A percentile compares a stretch with the other conserved stretches of the same genome.
Conservation (phyloP, 2,113 vertebrate species). For the Ivindomyrus marchei region DNA sequence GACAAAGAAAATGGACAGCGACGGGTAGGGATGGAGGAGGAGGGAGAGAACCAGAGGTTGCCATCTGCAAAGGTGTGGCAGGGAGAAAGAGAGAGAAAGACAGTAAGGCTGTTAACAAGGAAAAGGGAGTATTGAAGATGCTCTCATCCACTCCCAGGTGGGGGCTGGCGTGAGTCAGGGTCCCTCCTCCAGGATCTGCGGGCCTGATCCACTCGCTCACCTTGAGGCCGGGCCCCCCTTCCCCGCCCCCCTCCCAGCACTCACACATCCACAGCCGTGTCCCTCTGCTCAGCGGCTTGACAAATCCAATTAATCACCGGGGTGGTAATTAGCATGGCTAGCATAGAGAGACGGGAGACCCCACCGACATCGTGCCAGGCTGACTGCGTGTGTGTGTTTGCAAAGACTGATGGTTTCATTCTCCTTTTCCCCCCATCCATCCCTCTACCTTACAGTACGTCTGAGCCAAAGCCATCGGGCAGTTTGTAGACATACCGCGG, state of each 20-base stretch:
- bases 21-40: background rate
- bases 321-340: slow-evolving; percentile 3
- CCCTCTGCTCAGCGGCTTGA: background rate
- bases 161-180: background rate
- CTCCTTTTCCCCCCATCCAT: background rate
- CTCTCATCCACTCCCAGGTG: background rate
- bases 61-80: background rate
- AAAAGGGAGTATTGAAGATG: background rate
- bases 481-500: background rate
- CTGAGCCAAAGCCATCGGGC: background rate
- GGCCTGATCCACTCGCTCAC: background rate
- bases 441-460: background rate
- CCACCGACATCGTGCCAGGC: background rate
- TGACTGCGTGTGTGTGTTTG: background rate
- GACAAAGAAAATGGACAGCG: background rate
- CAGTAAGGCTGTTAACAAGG: background rate
- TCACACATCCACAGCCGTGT: background rate
- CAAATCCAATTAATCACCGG: slow-evolving; percentile 10
- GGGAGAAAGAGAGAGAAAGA: background rate
- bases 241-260: background rate
- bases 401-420: background rate
- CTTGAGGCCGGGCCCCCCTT: background rate
- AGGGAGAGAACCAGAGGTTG: slow-evolving; percentile 9
- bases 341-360: background rate
- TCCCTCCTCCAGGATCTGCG: background rate